Evolutionary conservation across 1,140 invertebrate genomes (phyloP).

Genomic region (Metaphire vulgaris): DNA sequence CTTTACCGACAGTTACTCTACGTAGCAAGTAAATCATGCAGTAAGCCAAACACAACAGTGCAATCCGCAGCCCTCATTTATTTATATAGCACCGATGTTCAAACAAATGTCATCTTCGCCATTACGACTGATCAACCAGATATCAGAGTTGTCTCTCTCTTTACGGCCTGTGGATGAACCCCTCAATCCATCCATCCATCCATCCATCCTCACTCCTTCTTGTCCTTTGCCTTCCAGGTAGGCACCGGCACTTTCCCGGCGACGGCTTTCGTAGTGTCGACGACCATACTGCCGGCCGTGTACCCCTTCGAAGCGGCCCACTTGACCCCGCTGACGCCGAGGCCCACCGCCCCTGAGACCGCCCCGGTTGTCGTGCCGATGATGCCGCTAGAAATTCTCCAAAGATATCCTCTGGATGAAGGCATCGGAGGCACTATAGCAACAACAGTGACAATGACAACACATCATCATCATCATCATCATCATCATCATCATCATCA

Average conservation of each 20-base stretch:
- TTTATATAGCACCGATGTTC: too few species aligned
- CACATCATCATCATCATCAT: not conserved
- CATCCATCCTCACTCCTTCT: slow-evolving; percentile 31
- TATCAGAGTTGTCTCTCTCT: too few species aligned
- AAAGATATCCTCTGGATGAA: slow-evolving; percentile 31
- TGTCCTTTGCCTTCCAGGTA: slow-evolving; percentile 28
- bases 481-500: too few species aligned
- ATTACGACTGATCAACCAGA: too few species aligned
- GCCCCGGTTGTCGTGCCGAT: slow-evolving; percentile 45
- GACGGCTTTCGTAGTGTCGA: slow-evolving; percentile 32
- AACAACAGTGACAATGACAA: too few species aligned
- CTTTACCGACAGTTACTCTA: too few species aligned
- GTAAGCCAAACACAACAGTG: too few species aligned
- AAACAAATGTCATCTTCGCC: too few species aligned
- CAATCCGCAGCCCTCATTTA: too few species aligned
- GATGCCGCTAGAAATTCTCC: slow-evolving; percentile 44
- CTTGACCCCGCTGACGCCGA: slow-evolving; percentile 44
- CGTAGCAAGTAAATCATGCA: too few species aligned
- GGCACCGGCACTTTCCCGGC: slow-evolving; percentile 24
- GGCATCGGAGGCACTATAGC: not conserved
- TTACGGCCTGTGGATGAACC: too few species aligned
- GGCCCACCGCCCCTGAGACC: slow-evolving; percentile 35
- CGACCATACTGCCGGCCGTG: slow-evolving; percentile 43
- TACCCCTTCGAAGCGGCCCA: slow-evolving; percentile 50
- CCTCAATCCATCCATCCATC: too few species aligned